phyloP scores from a whole-genome alignment of 2,888 invertebrate genomes.

The Chromoteleia sp. region DNA sequence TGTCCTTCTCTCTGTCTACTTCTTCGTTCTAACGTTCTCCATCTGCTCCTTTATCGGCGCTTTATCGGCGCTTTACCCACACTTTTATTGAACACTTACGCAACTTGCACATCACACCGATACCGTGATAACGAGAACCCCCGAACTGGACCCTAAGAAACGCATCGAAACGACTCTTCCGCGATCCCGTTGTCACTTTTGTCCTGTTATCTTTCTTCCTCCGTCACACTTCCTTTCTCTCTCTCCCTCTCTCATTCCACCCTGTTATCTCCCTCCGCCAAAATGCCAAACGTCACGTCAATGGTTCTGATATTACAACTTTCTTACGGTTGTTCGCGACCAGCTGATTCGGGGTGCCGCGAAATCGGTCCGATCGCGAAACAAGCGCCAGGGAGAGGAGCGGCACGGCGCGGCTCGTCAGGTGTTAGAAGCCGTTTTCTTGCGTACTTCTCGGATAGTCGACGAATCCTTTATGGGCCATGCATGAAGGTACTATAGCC shows the following conservation, averaged over 20 bases:
- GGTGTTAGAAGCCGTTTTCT: conserved; percentile 85
- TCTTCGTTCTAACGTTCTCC: conserved; percentile 33
- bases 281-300: conserved; percentile 59
- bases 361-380: conserved; percentile 70
- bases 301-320: conserved; percentile 31
- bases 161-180: conserved; percentile 7
- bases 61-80: conserved; percentile 66
- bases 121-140: conserved; percentile 49
- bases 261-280: conserved; percentile 44
- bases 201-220: conserved; percentile 32
- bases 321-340: conserved; percentile 38
- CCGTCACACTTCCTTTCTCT: conserved; percentile 45
- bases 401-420: conserved; percentile 78
- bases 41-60: conserved; percentile 31
- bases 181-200: conserved; percentile 22
- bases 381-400: conserved; percentile 68
- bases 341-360: conserved; percentile 67
- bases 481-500: conserved; percentile 94
- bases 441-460: conserved; percentile 88
- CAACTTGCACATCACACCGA: conserved; percentile 78
- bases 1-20: conserved; percentile 16
- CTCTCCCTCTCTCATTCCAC: conserved; percentile 33
- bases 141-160: conserved; percentile 18
- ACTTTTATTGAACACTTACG: conserved; percentile 78
- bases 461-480: conserved; percentile 94